A percentile compares a stretch with the other conserved stretches of the same genome.
phyloP scores from a whole-genome alignment of 2,113 vertebrate genomes.

The Ophiodon elongatus region DNA sequence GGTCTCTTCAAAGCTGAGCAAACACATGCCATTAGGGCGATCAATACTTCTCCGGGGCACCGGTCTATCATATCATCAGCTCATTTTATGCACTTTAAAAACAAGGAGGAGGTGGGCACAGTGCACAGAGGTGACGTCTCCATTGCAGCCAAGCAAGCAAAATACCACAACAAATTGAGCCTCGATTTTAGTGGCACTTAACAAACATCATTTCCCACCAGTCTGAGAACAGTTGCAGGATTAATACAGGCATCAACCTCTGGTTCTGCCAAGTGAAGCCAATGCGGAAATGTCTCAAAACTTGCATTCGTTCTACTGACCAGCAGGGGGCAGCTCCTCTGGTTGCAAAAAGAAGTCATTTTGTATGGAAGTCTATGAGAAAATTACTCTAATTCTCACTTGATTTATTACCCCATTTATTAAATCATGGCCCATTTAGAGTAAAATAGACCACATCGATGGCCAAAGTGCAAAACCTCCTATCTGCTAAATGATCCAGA shows the following conservation, averaged over 20 bases:
- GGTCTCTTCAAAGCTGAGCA: slow-evolving; percentile 19
- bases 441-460: background rate
- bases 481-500: too few relatives aligned
- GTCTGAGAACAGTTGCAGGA: background rate
- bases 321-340: background rate
- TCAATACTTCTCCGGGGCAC: slow-evolving; percentile 33
- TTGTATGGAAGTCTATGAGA: too few relatives aligned
- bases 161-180: background rate
- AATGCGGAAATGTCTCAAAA: background rate
- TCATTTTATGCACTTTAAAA: slow-evolving; percentile 52
- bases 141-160: background rate
- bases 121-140: slow-evolving; percentile 17
- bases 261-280: background rate
- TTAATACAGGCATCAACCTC: background rate
- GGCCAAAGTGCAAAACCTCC: too few relatives aligned
- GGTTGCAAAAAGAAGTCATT: too few relatives aligned
- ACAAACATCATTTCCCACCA: background rate
- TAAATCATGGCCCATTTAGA: background rate
- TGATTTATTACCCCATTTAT: background rate
- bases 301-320: background rate
- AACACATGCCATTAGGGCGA: slow-evolving; percentile 44
- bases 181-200: too few relatives aligned
- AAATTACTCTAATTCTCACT: too few relatives aligned
- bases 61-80: slow-evolving; percentile 29
- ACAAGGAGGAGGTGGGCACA: slow-evolving; percentile 1